Evolutionary conservation across 2,113 vertebrate species (phyloP), one percentile per base, ranked within the genome.

Genomic region (Coryphaenoides rupestris): DNA sequence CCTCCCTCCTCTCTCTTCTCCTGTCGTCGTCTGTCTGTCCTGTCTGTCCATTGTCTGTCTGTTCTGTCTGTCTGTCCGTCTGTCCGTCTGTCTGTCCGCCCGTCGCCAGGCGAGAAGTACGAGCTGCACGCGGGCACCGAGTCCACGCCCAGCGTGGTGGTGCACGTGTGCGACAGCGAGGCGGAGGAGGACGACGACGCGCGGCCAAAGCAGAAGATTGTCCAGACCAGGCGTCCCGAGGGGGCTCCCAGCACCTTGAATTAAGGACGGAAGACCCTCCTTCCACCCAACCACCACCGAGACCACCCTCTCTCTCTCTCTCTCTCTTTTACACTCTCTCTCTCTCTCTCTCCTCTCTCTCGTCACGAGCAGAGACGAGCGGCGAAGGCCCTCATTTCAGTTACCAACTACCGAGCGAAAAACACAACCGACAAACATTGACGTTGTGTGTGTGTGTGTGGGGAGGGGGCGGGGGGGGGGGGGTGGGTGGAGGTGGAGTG

Each of bases 81-180:
- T n/a, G n/a, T n/a, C n/a, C n/a, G n/a, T n/a, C n/a, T n/a, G n/a
- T n/a, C n/a, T n/a, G n/a, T n/a, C 23, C 15, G 33, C 1, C 33
- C 7, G 5, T 10, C 33, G 13, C 1, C 73, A 99, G 97, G 97
- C 59, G 97, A 98, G 72, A 96, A 98, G 77, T 99, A 98, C 0
- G 96, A 98, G 83, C 93, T 99, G 17, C 96, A 98, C 0, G 95
- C 96, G 0, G 97, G 96, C 16, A 98, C 96, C 0, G 96, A 98
- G 77, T 98, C 94, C 1, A 99, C 97, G 2, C 97, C 97, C 1
- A 99, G 97, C 0, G 97, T 98, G 45, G 95, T 98, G 0, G 96
- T 98, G 54, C 97, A 98, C 0, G 95, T 99, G 75, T 98, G 97
- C 1, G 97, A 99, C 80, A 98, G 95, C 2, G 92, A 92, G 76